Percentiles rank a stretch among this genome's conserved stretches.
Evolutionary conservation across 2,113 vertebrate species (phyloP).

Genomic region (Syngnathus scovelli): DNA sequence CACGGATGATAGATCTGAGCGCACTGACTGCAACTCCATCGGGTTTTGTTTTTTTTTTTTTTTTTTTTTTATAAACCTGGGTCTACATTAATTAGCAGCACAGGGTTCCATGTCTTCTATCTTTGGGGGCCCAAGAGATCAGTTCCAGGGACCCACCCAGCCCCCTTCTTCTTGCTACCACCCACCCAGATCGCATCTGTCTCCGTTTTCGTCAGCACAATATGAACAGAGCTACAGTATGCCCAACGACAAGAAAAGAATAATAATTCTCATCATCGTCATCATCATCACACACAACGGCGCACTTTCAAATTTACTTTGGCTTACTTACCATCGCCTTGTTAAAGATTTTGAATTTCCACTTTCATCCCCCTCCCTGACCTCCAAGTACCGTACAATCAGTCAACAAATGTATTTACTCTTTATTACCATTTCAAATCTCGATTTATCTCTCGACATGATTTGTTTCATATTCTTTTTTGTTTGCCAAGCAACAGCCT

Average conservation of each 20-base stretch:
- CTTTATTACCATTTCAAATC: no score
- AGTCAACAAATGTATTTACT: no score
- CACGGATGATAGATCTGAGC: conserved; percentile 5
- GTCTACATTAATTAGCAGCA: conserved; percentile 58
- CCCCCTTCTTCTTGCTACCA: conserved; percentile 15
- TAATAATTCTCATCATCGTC: no score
- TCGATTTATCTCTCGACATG: no score
- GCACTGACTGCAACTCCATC: conserved; percentile 1
- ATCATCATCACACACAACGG: no score
- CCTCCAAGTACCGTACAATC: no score
- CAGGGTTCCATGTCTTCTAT: conserved; percentile 31
- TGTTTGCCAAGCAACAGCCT: conserved; percentile 10
- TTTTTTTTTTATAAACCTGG: conserved; percentile 16
- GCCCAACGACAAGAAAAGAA: neutral
- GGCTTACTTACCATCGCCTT: no score
- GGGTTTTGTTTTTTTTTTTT: conserved; percentile 34
- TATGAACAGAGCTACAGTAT: neutral
- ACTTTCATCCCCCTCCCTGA: no score
- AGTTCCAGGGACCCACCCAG: conserved; percentile 18
- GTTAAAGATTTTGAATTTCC: no score
- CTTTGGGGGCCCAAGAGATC: conserved; percentile 20
- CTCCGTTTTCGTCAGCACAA: conserved; percentile 9
- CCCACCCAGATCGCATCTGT: conserved; percentile 46
- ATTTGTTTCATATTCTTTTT: no score
- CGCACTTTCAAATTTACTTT: no score